Base-by-base conservation (phyloP, 2,113 vertebrate species). In the Pristiophorus japonicus region DNA sequence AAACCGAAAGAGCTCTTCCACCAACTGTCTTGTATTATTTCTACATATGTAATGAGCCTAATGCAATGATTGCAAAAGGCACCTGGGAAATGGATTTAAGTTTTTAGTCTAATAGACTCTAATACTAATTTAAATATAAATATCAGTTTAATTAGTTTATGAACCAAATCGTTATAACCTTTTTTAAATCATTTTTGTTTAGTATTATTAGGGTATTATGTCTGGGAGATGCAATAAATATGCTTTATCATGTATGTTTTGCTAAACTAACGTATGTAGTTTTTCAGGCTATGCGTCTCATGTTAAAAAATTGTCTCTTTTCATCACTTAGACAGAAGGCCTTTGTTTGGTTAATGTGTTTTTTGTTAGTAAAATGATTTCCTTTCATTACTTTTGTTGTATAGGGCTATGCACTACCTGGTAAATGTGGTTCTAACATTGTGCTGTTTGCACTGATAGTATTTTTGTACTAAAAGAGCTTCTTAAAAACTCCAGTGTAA, bases 101-200 rank as follows among this genome's bases (percentile, higher is more conserved):
- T 70, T 70, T 70, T 94, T 70, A 94, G 93, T 94, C 93, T 94
- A 94, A 73, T 45, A 47, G 93, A 94, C 93, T 94, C 93, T 94
- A 94, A 94, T 94, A 73, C 93, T 94, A 94, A 94, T 94, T 94
- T 94, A 94, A 94, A 67, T 94, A 93, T 93, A 94, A 92, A 63
- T 92, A 92, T 92, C 62, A 62, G 14, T 73, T 67, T 67, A 14
- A 47, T 73, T 94, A 70, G 93, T 94, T 94, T 94, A 47, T 67
- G 65, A 94, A 94, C 65, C 66, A 47, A 51, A 70, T 94, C 27
- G 93, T 94, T 70, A 94, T 70, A 94, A 70, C 42, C 45, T 94
- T 94, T 94, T 73, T 94, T 1, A 67, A 94, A 70, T 94, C 66
- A 73, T 34, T 90, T 90, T 70, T 27, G n/a, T 65, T 90, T 94